A percentile compares a stretch with the other conserved stretches of the same genome.
Evolutionary conservation across 2,113 vertebrate genomes (phyloP).

Genomic region (Ophthalmolycus amberensis): DNA sequence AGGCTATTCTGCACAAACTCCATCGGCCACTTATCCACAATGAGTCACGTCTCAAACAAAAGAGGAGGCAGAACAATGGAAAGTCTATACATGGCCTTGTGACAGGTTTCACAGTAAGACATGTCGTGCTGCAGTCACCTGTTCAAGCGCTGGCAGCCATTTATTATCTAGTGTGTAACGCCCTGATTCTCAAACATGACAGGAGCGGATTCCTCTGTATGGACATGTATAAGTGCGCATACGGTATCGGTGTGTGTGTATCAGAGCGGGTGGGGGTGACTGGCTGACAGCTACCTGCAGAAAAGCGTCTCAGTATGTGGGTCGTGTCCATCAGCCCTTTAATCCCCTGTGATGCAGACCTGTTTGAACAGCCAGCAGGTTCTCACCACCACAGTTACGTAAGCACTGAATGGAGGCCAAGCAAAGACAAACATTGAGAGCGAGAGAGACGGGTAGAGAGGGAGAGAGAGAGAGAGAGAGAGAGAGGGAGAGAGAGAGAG

Average conservation of each 20-base stretch:
- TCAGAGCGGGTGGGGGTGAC: not conserved
- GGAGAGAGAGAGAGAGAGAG: too few relatives aligned
- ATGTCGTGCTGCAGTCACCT: constrained; percentile 41
- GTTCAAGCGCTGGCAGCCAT: constrained; percentile 32
- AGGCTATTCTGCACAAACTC: constrained; percentile 19
- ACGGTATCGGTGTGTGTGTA: constrained; percentile 13
- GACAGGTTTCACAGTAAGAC: constrained; percentile 51
- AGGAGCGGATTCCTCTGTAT: constrained; percentile 24
- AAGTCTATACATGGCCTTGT: constrained; percentile 42
- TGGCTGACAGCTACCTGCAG: constrained; percentile 52
- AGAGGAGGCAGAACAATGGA: constrained; percentile 55
- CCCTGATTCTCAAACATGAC: constrained; percentile 44
- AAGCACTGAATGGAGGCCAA: constrained; percentile 64
- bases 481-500: too few relatives aligned
- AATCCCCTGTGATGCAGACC: constrained; percentile 67
- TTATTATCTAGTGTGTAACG: constrained; percentile 37
- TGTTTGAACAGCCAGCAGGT: constrained; percentile 81
- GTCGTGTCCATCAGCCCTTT: constrained; percentile 58
- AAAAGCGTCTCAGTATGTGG: constrained; percentile 64
- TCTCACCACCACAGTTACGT: constrained; percentile 75
- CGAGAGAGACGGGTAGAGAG: too few relatives aligned
- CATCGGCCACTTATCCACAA: constrained; percentile 35
- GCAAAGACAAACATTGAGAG: constrained; percentile 61
- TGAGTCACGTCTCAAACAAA: constrained; percentile 64
- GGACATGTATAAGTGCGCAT: not conserved